Conservation (phyloP, 2,113 vertebrate genomes). For the Axis porcinus region DNA sequence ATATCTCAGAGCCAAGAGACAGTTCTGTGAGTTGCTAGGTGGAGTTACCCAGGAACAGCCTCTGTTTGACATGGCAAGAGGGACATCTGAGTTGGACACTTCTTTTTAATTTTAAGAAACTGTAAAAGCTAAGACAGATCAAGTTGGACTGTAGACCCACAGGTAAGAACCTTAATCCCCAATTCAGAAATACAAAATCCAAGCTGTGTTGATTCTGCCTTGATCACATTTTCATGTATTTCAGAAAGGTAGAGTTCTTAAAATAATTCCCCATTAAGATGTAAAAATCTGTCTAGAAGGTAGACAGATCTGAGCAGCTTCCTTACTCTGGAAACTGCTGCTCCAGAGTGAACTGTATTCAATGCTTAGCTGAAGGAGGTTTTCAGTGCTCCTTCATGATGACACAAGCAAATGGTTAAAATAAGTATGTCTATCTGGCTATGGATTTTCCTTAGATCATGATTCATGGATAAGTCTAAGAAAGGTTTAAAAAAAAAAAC, state of each 20-base stretch:
- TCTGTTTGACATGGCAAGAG: not conserved
- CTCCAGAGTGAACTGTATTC: constrained; percentile 4
- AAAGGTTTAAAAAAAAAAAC: not conserved
- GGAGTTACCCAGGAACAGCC: not conserved
- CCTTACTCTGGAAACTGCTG: not conserved
- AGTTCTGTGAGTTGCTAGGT: not conserved
- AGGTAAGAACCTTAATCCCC: not conserved
- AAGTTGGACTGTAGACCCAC: not conserved
- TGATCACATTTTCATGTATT: constrained; percentile 22
- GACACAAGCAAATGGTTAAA: not conserved
- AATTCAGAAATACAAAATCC: constrained; percentile 27
- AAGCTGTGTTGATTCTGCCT: not conserved
- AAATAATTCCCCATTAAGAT: constrained; percentile 32
- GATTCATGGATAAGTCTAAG: not conserved
- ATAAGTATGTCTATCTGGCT: not conserved
- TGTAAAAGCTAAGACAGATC: not conserved
- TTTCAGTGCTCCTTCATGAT: not conserved
- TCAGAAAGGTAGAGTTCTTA: constrained; percentile 11
- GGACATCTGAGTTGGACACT: not conserved
- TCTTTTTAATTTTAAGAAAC: constrained; percentile 19
- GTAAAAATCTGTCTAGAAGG: constrained; percentile 11
- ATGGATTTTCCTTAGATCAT: constrained; percentile 1
- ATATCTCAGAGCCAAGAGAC: not conserved
- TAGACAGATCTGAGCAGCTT: not conserved
- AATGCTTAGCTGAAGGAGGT: not conserved